Base-by-base conservation (phyloP, 2,888 invertebrate species). In the Tetragonisca angustula region DNA sequence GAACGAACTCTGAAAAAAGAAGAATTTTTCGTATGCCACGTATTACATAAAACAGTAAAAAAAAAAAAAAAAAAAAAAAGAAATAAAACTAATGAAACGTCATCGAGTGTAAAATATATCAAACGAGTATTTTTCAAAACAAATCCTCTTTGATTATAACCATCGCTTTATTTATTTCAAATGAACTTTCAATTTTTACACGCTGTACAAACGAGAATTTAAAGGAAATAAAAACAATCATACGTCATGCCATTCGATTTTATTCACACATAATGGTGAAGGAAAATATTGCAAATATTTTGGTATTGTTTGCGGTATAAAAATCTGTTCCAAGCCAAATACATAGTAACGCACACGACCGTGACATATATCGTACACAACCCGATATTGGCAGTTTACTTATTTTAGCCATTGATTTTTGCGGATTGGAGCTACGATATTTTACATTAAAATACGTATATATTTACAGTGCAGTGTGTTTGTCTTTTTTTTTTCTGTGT, bases 41-140 rank as follows among this genome's bases (percentile, higher is more conserved):
- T 27, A 27, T 61, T 61, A 61, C 17, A 27, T 19, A 11, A 61
- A 61, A 24, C 27, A 54, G 9, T 54, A 54, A 21, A 21, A 21
- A 11, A 27, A 17, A 19, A 59, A 19, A n/a, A 13, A n/a, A 54
- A 21, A 21, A 21, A 3, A n/a, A 0, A 56, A 56, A 13, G 5
- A 15, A n/a, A 56, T 56, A 56, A 56, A 56, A 56, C n/a, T 56
- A 56, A 56, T 56, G n/a, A n/a, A 56, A 56, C 15, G 56, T 15
- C 56, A n/a, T 56, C 56, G 56, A 56, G 56, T n/a, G n/a, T 56
- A 56, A 56, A 56, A 56, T 56, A 56, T 56, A n/a, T n/a, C 15
- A n/a, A 15, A 56, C 56, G 56, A 56, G 15, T n/a, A n/a, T 56
- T 56, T n/a, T n/a, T n/a, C 43, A 15, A 56, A 56, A 56, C 56